Base-by-base conservation (phyloP, 1,140 invertebrate genomes). In the Polypedilum pembai region DNA sequence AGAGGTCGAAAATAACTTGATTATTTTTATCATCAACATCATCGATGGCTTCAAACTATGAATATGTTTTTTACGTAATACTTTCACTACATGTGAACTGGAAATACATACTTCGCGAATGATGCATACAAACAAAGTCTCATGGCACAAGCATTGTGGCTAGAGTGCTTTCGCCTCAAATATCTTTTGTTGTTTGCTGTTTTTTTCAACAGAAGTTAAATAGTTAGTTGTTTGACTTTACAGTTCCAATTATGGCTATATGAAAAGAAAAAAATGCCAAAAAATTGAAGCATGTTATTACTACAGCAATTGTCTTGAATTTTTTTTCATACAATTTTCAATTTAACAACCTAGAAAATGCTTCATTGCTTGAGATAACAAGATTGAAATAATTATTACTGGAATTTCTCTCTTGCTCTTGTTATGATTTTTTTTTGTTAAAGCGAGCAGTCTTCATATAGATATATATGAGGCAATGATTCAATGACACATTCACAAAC, bases 41-140 rank as follows among this genome's bases (percentile, higher is more conserved):
- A 33, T 33, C 24, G 5, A 33, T 33, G 24, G 24, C 24, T 33
- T 33, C 24, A 33, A 33, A 33, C 24, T 33, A 33, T 33, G 24
- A 33, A 33, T 15, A 56, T 56, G n/a, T 56, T 56, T 56, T 56
- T 56, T 56, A 56, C 15, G 45, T 56, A 56, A 56, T n/a, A 56
- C 45, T 56, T 56, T 56, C 45, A 56, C 45, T n/a, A 56, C 45
- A 56, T 56, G 45, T 56, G 45, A 56, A 56, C 45, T 56, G 45
- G 45, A 56, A 56, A 56, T 56, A 56, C 24, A 33, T 33, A 33
- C 24, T 33, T 56, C 45, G 45, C 45, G 45, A 56, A 56, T 56
- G 45, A 56, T 56, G n/a, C n/a, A 4, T 33, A 33, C 24, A 56
- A 45, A 45, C 12, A 56, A 56, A 56, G 45, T 56, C n/a, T 56